Conservation (phyloP, 2,888 invertebrate genomes). For the Ceriagrion tenellum region DNA sequence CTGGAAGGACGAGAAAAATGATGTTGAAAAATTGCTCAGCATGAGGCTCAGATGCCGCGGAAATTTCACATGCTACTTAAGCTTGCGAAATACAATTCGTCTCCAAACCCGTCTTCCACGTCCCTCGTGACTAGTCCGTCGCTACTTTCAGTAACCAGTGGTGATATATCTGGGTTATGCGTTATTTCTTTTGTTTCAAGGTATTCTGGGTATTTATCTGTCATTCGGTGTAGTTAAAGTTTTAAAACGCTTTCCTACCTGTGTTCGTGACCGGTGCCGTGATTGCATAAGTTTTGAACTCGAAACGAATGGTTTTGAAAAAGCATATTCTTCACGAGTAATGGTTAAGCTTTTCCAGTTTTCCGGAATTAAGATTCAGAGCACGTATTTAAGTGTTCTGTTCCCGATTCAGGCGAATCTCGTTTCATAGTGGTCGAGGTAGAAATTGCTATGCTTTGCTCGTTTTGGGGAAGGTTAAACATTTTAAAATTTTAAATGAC, state of each 20-base stretch:
- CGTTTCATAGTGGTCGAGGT: not conserved
- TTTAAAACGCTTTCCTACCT: not conserved
- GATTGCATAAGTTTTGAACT: not conserved
- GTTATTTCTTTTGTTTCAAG: not conserved
- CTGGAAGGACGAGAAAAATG: no score
- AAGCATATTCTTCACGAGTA: not conserved
- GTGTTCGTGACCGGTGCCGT: not conserved
- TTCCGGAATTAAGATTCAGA: not conserved
- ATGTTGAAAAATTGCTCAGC: not conserved
- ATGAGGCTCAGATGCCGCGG: not conserved
- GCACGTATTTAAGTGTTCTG: not conserved
- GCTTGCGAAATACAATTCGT: not conserved
- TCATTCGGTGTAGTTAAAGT: not conserved
- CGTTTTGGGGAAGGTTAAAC: not conserved
- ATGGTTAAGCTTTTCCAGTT: not conserved
- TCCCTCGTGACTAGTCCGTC: not conserved
- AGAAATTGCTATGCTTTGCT: not conserved
- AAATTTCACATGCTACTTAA: not conserved
- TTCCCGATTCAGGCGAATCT: not conserved
- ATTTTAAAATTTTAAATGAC: not conserved
- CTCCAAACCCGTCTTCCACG: not conserved
- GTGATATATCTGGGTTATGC: not conserved
- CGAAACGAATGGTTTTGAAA: not conserved
- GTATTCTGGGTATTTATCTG: not conserved
- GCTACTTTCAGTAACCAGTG: not conserved